Base-by-base conservation (phyloP, 2,113 vertebrate species). In the Larimichthys crocea region DNA sequence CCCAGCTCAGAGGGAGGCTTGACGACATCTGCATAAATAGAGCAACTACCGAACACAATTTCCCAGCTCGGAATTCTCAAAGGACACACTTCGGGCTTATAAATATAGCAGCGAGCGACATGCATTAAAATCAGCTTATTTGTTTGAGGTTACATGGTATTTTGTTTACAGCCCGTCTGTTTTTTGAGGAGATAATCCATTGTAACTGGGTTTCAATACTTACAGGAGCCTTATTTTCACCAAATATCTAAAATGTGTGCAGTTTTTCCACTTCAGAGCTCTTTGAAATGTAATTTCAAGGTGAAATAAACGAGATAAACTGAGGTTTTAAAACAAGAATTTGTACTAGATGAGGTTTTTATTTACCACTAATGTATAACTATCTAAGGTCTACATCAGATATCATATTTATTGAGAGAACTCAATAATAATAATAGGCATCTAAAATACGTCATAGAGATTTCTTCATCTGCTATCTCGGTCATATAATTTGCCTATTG, bases 21-120 rank as follows among this genome's bases (percentile, higher is more conserved):
- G 35, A 80, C 71, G 68, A 69, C 86, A 87, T 89, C 83, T 90
- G 80, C 83, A 89, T 80, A 86, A 89, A 90, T 78, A 86, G 76
- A 89, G 80, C 85, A 66, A 71, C 82, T 64, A 67, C 78, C 63
- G 61, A 79, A 72, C 82, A 81, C 56, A 62, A 48, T 74, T 77
- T 68, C 76, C 83, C 63, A 56, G 61, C 66, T 46, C 11, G 68
- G 53, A 83, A 69, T 66, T 50, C 87, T 79, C 87, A 0, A 17
- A 82, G 80, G 83, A 86, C 11, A 62, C 46, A 40, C 57, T 60
- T 60, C 52, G 31, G 55, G 68, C 74, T 75, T 79, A 85, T 77
- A 86, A 86, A 92, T 81, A 90, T 81, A 90, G 84, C 72, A 84
- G 12, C 6, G 40, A 63, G 59, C 22, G n/a, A 24, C 0, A 2